phyloP scores from a whole-genome alignment of 2,113 vertebrate genomes.

The Erpornis zantholeuca region DNA sequence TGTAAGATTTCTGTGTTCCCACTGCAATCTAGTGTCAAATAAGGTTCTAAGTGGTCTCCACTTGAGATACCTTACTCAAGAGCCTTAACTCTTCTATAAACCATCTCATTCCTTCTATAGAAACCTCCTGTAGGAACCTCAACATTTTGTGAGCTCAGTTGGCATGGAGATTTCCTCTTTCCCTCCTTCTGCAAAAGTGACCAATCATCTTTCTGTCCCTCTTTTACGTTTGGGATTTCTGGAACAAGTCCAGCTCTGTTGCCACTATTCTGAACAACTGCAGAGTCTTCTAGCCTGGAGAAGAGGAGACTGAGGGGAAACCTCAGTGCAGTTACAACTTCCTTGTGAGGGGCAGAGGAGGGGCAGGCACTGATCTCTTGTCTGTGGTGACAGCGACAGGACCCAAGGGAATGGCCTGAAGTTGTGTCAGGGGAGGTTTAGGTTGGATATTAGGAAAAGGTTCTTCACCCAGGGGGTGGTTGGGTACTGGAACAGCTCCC shows the following conservation, averaged over 20 bases:
- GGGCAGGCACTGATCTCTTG: not conserved
- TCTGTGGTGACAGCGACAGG: not conserved
- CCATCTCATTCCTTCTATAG: not conserved
- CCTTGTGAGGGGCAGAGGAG: not conserved
- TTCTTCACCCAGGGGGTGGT: accelerated
- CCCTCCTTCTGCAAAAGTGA: not conserved
- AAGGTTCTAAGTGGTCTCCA: not conserved
- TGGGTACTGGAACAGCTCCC: not conserved
- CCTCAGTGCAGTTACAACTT: not conserved
- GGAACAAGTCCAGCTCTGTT: not conserved
- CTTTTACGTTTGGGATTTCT: not conserved
- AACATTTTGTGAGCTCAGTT: not conserved
- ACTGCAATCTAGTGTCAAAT: not conserved
- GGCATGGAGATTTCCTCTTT: not conserved
- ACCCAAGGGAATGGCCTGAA: not conserved
- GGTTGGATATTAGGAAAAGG: accelerated
- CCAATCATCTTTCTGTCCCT: not conserved
- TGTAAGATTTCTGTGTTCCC: not conserved
- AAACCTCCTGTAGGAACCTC: not conserved
- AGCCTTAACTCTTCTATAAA: not conserved
- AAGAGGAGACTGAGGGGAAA: not conserved
- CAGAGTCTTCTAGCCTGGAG: not conserved
- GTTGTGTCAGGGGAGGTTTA: not conserved
- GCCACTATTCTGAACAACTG: not conserved
- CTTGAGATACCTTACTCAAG: not conserved